Conservation (phyloP, 2,797 vertebrate species). For the Neomorphus geoffroyi region DNA sequence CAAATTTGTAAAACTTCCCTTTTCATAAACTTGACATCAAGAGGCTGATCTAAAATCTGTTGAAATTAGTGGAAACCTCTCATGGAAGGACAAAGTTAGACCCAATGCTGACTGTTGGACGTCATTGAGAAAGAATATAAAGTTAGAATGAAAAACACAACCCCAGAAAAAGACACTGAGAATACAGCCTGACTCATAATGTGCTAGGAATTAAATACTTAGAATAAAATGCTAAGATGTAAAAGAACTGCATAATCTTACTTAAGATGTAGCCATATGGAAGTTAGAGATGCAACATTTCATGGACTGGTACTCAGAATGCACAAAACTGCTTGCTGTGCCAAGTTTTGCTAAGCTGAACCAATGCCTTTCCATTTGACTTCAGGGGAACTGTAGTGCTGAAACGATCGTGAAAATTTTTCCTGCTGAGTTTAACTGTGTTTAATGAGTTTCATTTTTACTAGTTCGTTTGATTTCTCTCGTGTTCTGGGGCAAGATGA, state of each 20-base stretch:
- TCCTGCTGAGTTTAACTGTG: not conserved
- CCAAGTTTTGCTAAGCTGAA: constrained; percentile 13
- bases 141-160: not conserved
- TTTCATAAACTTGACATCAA: not conserved
- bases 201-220: not conserved
- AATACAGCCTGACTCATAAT: constrained; percentile 10
- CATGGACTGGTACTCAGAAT: not conserved
- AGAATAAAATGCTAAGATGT: not conserved
- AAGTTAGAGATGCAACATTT: not conserved
- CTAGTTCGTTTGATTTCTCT: not conserved
- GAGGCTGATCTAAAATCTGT: not conserved
- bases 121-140: not conserved
- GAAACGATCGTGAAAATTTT: not conserved
- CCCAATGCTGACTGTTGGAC: not conserved
- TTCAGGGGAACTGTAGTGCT: not conserved
- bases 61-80: not conserved
- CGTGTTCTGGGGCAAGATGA: not conserved
- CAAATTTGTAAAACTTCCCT: not conserved
- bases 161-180: not conserved
- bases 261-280: constrained; percentile 31
- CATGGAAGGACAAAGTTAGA: not conserved
- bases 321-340: not conserved
- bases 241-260: not conserved
- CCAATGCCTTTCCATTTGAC: not conserved
- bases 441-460: not conserved